phyloP scores from a whole-genome alignment of 2,113 vertebrate genomes.

The Sinocyclocheilus anshuiensis region DNA sequence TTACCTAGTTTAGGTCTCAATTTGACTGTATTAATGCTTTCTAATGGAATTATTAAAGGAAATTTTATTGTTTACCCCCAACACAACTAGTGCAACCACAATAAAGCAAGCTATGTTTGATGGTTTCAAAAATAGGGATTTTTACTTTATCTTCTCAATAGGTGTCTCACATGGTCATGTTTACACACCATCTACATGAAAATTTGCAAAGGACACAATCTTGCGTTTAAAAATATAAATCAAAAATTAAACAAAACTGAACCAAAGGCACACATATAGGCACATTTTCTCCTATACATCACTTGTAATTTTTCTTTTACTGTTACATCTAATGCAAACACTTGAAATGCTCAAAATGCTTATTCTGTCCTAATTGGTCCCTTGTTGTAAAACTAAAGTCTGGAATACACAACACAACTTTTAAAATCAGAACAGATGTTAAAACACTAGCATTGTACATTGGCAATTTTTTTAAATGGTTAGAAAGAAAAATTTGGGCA shows the following conservation, averaged over 20 bases:
- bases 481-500: background rate
- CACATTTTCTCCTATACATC: background rate
- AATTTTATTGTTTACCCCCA: background rate
- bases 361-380: background rate
- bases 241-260: background rate
- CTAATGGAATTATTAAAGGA: background rate
- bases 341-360: background rate
- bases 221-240: background rate
- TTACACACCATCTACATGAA: background rate
- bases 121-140: background rate
- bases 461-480: too few species aligned
- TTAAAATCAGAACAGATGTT: too few species aligned
- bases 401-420: background rate
- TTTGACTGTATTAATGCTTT: background rate
- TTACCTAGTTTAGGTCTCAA: background rate
- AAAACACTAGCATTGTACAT: background rate
- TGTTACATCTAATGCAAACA: background rate
- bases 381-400: background rate
- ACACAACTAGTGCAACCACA: background rate
- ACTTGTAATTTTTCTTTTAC: background rate
- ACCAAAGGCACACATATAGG: background rate
- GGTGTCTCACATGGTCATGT: background rate
- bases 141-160: background rate
- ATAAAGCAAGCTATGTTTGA: background rate
- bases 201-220: background rate